Percentiles rank a stretch among this genome's conserved stretches.
phyloP scores from a whole-genome alignment of 2,888 invertebrate species.

The Dynastes maya region DNA sequence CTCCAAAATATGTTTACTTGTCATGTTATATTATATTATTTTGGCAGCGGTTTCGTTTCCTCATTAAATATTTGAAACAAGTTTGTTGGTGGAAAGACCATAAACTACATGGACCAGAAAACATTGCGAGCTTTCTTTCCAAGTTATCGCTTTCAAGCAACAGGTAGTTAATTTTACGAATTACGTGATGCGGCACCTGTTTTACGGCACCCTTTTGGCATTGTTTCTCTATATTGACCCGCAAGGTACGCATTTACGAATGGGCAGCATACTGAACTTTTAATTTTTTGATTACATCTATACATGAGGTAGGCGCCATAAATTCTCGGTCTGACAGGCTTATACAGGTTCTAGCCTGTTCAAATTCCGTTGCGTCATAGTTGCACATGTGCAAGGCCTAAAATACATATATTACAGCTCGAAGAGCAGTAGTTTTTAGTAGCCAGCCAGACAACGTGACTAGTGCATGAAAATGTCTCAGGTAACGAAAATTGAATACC shows the following conservation, averaged over 20 bases:
- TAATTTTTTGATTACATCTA: background rate
- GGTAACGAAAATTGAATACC: no score
- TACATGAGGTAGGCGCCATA: background rate
- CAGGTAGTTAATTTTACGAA: slow-evolving; percentile 21
- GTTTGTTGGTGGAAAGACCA: background rate
- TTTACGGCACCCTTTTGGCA: background rate
- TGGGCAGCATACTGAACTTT: background rate
- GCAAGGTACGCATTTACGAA: background rate
- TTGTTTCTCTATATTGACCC: slow-evolving; percentile 19
- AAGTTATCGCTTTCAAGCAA: background rate
- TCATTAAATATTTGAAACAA: slow-evolving; percentile 4
- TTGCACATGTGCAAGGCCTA: no score
- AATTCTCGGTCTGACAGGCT: no score
- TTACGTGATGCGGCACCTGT: background rate
- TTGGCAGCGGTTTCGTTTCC: background rate
- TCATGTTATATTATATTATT: slow-evolving; percentile 16
- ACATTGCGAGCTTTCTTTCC: background rate
- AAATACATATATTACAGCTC: no score
- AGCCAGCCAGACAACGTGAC: no score
- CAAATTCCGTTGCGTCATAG: no score
- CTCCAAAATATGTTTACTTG: background rate
- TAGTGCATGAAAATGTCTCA: no score
- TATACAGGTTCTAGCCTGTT: no score
- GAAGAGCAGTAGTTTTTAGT: no score
- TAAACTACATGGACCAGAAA: background rate